Evolutionary conservation across 1,140 invertebrate genomes (phyloP), one percentile per base, ranked within the genome.

Genomic region (Trissolcus basalis): DNA sequence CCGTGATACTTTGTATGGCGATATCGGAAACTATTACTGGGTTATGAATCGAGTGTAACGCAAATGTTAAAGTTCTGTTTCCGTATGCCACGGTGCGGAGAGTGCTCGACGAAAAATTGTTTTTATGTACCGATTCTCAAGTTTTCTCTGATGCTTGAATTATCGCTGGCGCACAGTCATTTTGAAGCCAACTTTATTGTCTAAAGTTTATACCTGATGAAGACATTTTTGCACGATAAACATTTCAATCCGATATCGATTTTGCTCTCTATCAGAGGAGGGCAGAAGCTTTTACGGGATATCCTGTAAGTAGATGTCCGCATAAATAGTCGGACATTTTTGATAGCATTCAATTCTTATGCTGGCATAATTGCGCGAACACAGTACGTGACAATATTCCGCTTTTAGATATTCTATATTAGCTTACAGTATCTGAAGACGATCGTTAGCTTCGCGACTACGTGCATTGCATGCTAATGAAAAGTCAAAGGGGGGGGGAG

Each of bases 21-120:
- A 63, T 72, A 77, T 77, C 59, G 74, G 74, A 71, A 77, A 77
- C 68, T 77, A 77, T 77, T 77, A 71, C 56, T 16, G 43, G 48
- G 60, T 71, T 77, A 77, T 77, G 67, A 77, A 71, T 77, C 54
- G 74, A 51, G 48, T 65, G 73, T 55, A 64, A 69, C 59, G 58
- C 61, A 77, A 77, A 71, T 77, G 68, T 68, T 47, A 55, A 77
- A 77, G 67, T 77, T 77, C 43, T 55, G 56, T 61, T 67, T 58
- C 48, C 58, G n/a, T n/a, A n/a, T 49, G 12, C 19, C 1, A 10
- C 13, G 11, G 32, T 12, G 54, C 27, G 12, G 48, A 55, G 41
- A 16, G 33, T 12, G 33, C 4, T 5, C 55, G 4, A 19, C 13
- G 48, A 59, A 58, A 59, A 63, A 50, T 61, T 64, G 53, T 64